Percentiles rank a stretch among this genome's conserved stretches.
Conservation (phyloP, 2,797 vertebrate species). For the Chiroxiphia lanceolata region DNA sequence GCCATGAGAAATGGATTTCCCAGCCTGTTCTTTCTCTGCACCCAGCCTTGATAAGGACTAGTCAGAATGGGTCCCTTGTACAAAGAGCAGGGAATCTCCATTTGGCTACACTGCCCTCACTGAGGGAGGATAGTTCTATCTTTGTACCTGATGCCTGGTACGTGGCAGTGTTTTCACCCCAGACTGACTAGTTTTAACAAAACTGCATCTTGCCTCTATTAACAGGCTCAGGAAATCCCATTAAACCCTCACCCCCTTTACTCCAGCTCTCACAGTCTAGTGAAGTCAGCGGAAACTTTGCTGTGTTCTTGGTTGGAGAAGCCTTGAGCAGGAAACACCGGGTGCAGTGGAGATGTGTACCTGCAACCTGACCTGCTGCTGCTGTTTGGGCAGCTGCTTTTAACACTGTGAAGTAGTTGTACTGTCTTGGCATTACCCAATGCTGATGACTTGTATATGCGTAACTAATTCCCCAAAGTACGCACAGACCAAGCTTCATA, state of each 20-base stretch:
- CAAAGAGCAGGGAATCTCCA: not conserved
- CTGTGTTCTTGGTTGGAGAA: not conserved
- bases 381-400: not conserved
- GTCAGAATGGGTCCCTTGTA: not conserved
- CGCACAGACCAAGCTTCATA: rapidly evolving
- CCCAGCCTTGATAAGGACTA: not conserved
- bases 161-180: rapidly evolving
- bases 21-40: not conserved
- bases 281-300: not conserved
- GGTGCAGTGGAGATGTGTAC: not conserved
- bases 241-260: not conserved
- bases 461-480: not conserved
- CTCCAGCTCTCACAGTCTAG: not conserved
- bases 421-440: not conserved
- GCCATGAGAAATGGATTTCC: not conserved
- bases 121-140: not conserved
- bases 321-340: not conserved
- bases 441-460: rapidly evolving
- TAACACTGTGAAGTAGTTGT: not conserved
- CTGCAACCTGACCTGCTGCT: not conserved
- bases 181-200: not conserved
- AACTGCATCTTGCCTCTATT: not conserved
- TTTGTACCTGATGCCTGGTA: rapidly evolving
- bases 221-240: not conserved
- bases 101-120: rapidly evolving